A percentile compares a stretch with the other conserved stretches of the same genome.
Evolutionary conservation across 2,888 invertebrate species (phyloP).

Genomic region (Idaea biselata): DNA sequence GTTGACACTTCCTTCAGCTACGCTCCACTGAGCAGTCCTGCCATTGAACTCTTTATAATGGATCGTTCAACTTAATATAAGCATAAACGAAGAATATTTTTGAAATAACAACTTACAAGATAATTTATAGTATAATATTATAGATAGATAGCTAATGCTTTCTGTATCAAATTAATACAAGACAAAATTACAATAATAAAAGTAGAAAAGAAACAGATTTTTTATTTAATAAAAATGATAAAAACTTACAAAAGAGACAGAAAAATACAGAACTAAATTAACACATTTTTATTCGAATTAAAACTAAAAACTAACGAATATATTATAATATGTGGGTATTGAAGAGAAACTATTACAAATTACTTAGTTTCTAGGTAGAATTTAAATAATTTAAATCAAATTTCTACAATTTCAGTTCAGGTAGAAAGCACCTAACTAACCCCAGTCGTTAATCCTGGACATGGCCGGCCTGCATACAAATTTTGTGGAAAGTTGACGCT

Average conservation of each 20-base stretch:
- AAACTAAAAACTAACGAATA: no score
- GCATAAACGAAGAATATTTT: not conserved
- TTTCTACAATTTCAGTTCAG: conserved; percentile 10
- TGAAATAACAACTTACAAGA: not conserved
- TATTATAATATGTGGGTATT: not conserved
- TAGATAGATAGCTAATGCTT: no score
- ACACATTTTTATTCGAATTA: no score
- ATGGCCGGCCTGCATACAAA: not conserved
- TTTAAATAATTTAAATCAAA: conserved; percentile 2
- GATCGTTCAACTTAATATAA: conserved; percentile 35
- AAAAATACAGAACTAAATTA: no score
- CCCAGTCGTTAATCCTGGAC: not conserved
- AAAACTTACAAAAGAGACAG: no score
- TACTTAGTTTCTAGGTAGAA: not conserved
- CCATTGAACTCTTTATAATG: conserved; percentile 41
- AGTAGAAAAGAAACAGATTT: no score
- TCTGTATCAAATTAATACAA: no score
- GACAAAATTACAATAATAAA: no score
- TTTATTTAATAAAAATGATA: no score
- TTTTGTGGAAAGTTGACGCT: not conserved
- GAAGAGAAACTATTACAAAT: not conserved
- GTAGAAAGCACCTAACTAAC: conserved; percentile 1
- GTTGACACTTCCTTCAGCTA: conserved; percentile 44
- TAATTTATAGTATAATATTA: no score
- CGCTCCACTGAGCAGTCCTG: conserved; percentile 53